These are phyloP conservation scores for Gymnopithys bicolor DNA, from an alignment of 2,797 vertebrate genomes.

Conservation along the genomic window DNA sequence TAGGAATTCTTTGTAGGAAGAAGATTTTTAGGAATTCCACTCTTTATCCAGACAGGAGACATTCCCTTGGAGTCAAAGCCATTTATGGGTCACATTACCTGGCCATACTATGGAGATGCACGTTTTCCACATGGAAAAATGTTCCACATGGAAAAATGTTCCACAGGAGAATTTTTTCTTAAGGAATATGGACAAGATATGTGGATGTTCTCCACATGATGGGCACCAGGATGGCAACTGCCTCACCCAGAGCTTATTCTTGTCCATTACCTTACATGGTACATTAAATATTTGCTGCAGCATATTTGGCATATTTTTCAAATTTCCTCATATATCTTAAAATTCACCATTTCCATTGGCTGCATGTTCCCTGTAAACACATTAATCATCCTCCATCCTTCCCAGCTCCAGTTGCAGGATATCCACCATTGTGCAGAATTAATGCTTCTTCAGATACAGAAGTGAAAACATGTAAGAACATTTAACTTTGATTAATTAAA, in stretches of 20 bases:
- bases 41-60: neutral
- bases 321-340: neutral
- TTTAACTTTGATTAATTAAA: constrained; percentile 69
- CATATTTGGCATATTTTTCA: neutral
- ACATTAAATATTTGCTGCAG: neutral
- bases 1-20: too few relatives aligned
- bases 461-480: neutral
- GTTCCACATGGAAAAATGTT: neutral
- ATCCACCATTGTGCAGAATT: neutral
- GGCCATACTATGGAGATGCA: rapidly evolving
- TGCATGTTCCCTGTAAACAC: constrained; percentile 56
- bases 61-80: rapidly evolving
- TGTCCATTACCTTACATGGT: neutral
- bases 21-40: neutral
- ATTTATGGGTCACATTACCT: rapidly evolving
- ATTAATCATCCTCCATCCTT: constrained; percentile 52
- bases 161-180: too few relatives aligned
- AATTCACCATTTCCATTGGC: constrained; percentile 18
- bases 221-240: neutral
- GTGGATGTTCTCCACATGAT: neutral
- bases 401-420: neutral
- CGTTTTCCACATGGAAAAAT: rapidly evolving
- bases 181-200: rapidly evolving
- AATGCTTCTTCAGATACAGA: neutral
- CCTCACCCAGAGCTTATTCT: neutral